Conservation (phyloP, 2,888 invertebrate genomes). For the Drepana falcataria region DNA sequence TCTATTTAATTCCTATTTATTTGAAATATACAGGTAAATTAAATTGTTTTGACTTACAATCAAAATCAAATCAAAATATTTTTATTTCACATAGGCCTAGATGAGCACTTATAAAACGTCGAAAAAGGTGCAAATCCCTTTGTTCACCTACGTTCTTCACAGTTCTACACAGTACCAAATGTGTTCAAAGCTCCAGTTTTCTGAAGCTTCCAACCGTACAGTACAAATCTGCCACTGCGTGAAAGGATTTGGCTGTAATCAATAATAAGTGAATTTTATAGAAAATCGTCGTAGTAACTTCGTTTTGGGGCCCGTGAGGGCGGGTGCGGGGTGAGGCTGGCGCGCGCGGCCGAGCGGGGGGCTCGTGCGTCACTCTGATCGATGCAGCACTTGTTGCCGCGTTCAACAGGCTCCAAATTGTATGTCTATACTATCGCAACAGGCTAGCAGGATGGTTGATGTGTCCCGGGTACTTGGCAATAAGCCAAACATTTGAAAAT, state of each 20-base stretch:
- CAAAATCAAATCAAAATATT: no score
- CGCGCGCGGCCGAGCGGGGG: conserved; percentile 22
- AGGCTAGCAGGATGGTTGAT: conserved; percentile 18
- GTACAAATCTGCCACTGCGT: conserved; percentile 6
- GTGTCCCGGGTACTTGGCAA: conserved; percentile 22
- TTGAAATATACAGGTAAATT: no score
- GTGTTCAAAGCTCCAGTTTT: no score
- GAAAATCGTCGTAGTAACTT: conserved; percentile 39
- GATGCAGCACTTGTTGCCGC: conserved; percentile 75
- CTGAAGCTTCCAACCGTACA: no score
- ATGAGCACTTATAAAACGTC: no score
- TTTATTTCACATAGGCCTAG: no score
- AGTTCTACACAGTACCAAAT: no score
- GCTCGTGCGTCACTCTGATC: conserved; percentile 63
- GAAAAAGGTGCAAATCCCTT: no score
- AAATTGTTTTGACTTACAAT: no score
- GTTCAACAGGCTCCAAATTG: conserved; percentile 61
- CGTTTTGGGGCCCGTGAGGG: conserved; percentile 38
- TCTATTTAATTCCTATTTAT: no score
- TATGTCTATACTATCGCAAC: conserved; percentile 31
- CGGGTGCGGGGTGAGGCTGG: conserved; percentile 20
- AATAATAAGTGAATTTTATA: conserved; percentile 30
- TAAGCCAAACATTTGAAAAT: background rate
- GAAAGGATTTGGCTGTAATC: conserved; percentile 16
- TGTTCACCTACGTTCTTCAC: no score